These are phyloP conservation scores for Cheilosia urbana DNA, from an alignment of 2,888 invertebrate genomes.

Conservation along the genomic window DNA sequence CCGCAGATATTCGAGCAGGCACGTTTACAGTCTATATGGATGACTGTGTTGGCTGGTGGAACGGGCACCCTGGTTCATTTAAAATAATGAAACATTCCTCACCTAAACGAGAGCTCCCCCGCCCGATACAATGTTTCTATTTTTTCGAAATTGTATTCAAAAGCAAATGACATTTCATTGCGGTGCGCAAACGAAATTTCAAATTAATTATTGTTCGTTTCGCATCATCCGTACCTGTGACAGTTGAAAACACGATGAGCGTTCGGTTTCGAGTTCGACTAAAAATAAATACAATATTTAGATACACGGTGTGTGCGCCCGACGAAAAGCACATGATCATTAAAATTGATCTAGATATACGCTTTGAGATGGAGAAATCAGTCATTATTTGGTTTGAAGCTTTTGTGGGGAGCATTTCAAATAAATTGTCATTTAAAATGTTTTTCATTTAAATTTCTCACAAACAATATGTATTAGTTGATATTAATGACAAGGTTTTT, in stretches of 20 bases:
- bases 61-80: conserved; percentile 54
- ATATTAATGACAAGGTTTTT: conserved; percentile 52
- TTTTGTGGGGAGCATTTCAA: conserved; percentile 19
- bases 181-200: conserved; percentile 69
- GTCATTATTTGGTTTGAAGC: conserved; percentile 49
- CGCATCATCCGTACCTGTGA: conserved; percentile 74
- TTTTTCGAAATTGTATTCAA: conserved; percentile 69
- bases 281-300: conserved; percentile 66
- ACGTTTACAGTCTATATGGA: conserved; percentile 43
- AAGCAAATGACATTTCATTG: conserved; percentile 73
- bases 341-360: conserved; percentile 69
- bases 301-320: neutral
- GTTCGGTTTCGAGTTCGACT: conserved; percentile 49
- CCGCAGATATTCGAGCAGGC: conserved; percentile 68
- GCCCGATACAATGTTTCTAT: conserved; percentile 63
- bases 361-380: conserved; percentile 64
- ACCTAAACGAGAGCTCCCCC: conserved; percentile 64
- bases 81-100: conserved; percentile 74
- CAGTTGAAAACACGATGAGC: conserved; percentile 71
- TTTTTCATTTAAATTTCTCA: conserved; percentile 46
- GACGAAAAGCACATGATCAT: conserved; percentile 60
- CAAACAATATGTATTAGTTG: conserved; percentile 19
- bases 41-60: conserved; percentile 39
- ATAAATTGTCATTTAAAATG: conserved; percentile 58
- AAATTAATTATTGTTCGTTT: conserved; percentile 76